Evolutionary conservation across 35 echinoderm and acorn worm species (phyloP), one percentile per base, ranked within the genome.

Genomic region (Amphiura filiformis): DNA sequence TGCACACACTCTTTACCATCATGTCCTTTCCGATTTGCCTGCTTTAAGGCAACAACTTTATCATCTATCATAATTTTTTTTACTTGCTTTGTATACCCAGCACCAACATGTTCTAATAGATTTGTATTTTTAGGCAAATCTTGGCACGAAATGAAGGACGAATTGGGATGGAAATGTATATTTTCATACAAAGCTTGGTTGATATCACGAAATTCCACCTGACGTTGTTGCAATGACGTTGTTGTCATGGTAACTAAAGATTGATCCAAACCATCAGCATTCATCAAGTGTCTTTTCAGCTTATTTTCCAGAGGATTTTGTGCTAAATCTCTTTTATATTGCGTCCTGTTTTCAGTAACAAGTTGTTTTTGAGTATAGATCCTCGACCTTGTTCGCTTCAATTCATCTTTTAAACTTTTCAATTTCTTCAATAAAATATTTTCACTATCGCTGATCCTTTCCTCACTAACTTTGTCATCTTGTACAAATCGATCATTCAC

Each of bases 51-150:
- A 15, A 91, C 89, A 76, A 26, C 38, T 85, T 49, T 76, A 32
- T 82, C 89, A 7, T 37, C 35, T 33, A 91, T 76, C 32, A 13
- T 31, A 31, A 75, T 76, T 41, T 44, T 84, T 38, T 84, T 75
- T 7, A 91, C 89, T 38, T 57, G 13, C 40, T 91, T 91, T 22
- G 89, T 91, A 76, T 78, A 91, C 35, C 89, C 89, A 32, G 70
- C 85, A 34, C 89, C 89, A 11, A 85, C 39, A 23, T 35, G 40
- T 76, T 91, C 89, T 70, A 70, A 70, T 1, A 70, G 1, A 70
- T 70, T 23, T 13, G 26, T 15, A n/a, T 70, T 30, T 70, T 18
- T 70, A 18, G 61, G 61, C 61, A 70, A 26, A 26, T 70, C 61
- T 70, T 70, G 61, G 28, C 61, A 70, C 3, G 61, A 70, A 13